phyloP scores from a whole-genome alignment of 1,140 invertebrate species.

The Nebria ingens region DNA sequence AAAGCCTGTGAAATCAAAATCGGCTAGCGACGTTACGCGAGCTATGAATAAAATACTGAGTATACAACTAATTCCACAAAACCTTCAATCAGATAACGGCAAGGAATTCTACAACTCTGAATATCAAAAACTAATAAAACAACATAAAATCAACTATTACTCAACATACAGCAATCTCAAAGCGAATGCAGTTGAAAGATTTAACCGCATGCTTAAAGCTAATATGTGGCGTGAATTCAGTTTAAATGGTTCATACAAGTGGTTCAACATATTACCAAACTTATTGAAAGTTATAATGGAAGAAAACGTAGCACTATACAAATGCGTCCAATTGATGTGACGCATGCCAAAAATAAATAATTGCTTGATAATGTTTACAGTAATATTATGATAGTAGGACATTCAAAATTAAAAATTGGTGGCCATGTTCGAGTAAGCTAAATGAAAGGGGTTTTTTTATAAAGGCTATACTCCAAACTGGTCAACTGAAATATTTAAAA shows the following conservation, averaged over 20 bases:
- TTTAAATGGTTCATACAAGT: constrained; percentile 32
- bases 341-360: constrained; percentile 12
- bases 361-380: constrained; percentile 20
- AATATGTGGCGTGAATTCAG: constrained; percentile 37
- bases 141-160: constrained; percentile 34
- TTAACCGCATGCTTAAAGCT: constrained; percentile 37
- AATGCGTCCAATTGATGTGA: constrained; percentile 31
- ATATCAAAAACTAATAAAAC: constrained; percentile 28
- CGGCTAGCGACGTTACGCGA: constrained; percentile 20
- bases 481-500: constrained; percentile 25
- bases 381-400: constrained; percentile 17
- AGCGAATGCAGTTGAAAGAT: constrained; percentile 36
- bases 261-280: constrained; percentile 29
- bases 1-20: constrained; percentile 36
- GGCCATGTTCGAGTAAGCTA: constrained; percentile 26
- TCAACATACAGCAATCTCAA: constrained; percentile 35
- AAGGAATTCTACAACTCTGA: constrained; percentile 31
- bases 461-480: constrained; percentile 27
- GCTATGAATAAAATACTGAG: constrained; percentile 25
- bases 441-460: constrained; percentile 22
- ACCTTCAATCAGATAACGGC: constrained; percentile 33
- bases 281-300: constrained; percentile 35
- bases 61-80: constrained; percentile 24
- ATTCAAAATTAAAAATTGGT: constrained; percentile 25
- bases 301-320: constrained; percentile 34